These are phyloP conservation scores for Xiphophorus hellerii DNA, from an alignment of 2,113 vertebrate species.

Conservation along the genomic window DNA sequence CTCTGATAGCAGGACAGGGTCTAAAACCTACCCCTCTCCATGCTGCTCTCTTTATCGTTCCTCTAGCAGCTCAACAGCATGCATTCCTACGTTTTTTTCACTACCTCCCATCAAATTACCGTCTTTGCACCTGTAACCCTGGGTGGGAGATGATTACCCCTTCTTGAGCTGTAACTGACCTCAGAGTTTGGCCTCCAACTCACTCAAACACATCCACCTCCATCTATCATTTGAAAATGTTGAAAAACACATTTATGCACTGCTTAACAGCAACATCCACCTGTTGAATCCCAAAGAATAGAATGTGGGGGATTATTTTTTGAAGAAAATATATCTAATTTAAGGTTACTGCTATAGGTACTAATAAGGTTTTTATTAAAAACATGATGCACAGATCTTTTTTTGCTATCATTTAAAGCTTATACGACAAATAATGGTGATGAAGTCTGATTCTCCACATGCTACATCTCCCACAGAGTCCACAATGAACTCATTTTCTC, in stretches of 20 bases:
- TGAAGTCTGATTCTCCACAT: conserved; percentile 60
- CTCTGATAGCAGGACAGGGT: conserved; percentile 29
- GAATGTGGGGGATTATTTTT: background rate
- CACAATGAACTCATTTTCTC: conserved; percentile 61
- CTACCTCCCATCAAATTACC: conserved; percentile 64
- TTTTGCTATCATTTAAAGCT: conserved; percentile 13
- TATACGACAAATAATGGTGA: conserved; percentile 68
- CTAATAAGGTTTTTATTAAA: conserved; percentile 1
- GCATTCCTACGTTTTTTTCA: conserved; percentile 30
- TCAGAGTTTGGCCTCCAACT: conserved; percentile 51
- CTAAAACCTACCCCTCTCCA: conserved; percentile 27
- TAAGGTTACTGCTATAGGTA: background rate
- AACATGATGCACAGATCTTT: background rate
- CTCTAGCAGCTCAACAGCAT: conserved; percentile 22
- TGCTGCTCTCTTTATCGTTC: conserved; percentile 34
- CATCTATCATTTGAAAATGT: conserved; percentile 7
- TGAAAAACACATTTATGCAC: conserved; percentile 4
- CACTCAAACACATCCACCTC: conserved; percentile 34
- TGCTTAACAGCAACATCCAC: background rate
- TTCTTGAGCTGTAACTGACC: conserved; percentile 68
- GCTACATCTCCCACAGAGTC: conserved; percentile 41
- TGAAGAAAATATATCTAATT: background rate
- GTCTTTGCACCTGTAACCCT: conserved; percentile 68
- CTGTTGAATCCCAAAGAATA: background rate
- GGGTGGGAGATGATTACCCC: conserved; percentile 74